Evolutionary conservation across 2,113 vertebrate species (phyloP).

Genomic region (Cynocephalus volans): DNA sequence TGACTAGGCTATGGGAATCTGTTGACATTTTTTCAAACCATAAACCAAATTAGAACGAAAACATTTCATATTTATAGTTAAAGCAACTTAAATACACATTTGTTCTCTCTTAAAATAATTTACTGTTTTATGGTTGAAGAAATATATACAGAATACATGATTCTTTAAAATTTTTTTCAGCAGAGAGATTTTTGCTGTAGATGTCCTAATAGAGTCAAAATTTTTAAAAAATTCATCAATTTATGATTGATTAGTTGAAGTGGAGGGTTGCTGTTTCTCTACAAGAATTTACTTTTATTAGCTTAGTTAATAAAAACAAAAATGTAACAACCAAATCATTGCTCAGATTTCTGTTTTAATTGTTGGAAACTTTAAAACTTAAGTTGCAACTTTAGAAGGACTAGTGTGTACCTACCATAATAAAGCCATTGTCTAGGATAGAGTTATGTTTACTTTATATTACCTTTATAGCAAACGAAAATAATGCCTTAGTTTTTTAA

Average conservation of each 20-base stretch:
- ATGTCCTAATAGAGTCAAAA: not conserved
- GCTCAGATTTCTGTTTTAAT: conserved; percentile 7
- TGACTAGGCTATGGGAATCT: not conserved
- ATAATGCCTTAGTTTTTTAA: not conserved
- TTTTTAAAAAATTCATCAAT: not conserved
- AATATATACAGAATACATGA: not conserved
- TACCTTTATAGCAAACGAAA: not conserved
- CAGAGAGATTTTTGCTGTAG: not conserved
- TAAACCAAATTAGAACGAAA: not conserved
- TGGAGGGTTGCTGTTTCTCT: not conserved
- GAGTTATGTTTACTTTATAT: not conserved
- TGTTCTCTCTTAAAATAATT: not conserved
- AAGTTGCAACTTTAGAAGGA: not conserved
- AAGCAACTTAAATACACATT: not conserved
- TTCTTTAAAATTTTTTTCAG: not conserved
- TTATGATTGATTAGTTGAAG: conserved; percentile 28
- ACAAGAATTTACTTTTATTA: not conserved
- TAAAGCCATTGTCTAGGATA: not conserved
- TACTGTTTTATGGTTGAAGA: not conserved
- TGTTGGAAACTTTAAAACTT: conserved; percentile 26
- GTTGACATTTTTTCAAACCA: not conserved
- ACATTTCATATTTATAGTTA: conserved; percentile 6
- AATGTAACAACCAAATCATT: not conserved
- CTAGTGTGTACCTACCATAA: not conserved
- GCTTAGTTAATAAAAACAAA: conserved; percentile 29